Percentiles rank a stretch among this genome's conserved stretches.
Conservation (phyloP, 2,797 vertebrate genomes). For the Anabacerthia variegaticeps region DNA sequence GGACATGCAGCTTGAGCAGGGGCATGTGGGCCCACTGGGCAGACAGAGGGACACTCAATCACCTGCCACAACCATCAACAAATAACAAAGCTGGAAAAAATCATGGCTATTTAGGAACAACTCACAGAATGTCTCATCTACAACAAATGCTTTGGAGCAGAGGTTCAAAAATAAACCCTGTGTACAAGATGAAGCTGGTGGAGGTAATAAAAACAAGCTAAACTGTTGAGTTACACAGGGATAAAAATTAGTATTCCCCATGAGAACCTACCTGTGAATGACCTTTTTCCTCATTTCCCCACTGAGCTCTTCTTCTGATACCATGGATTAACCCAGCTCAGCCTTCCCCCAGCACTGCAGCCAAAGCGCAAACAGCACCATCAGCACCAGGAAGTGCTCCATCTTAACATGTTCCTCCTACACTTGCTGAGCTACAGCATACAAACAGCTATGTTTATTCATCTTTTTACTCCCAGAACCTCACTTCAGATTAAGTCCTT, state of each 20-base stretch:
- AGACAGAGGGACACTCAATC: not conserved
- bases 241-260: not conserved
- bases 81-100: not conserved
- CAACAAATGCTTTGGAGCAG: not conserved
- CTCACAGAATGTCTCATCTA: not conserved
- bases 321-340: not conserved
- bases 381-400: not conserved
- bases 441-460: not conserved
- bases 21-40: not conserved
- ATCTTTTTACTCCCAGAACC: not conserved
- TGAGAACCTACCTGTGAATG: not conserved
- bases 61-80: not conserved
- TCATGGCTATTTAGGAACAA: not conserved
- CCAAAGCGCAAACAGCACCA: not conserved
- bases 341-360: not conserved
- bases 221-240: not conserved
- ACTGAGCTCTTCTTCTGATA: not conserved
- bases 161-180: not conserved
- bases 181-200: not conserved
- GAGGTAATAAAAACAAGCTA: not conserved
- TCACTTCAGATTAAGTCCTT: not conserved
- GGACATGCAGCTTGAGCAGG: fast-evolving
- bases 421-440: not conserved
- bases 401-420: not conserved
- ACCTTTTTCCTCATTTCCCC: not conserved